Conservation (phyloP, 2,113 vertebrate genomes). For the Drymodes brunneopygia region DNA sequence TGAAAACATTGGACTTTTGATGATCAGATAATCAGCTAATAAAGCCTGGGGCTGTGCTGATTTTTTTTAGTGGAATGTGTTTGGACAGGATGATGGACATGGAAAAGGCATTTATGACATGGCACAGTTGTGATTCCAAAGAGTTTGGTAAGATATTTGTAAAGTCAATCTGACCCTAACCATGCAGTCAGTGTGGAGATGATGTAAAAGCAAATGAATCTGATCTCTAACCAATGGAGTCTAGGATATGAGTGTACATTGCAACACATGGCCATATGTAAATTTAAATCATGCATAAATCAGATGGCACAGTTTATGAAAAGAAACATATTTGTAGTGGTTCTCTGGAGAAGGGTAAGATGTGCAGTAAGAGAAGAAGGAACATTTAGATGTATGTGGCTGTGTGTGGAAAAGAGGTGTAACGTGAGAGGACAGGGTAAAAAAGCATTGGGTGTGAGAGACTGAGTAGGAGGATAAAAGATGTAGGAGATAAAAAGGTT, state of each 20-base stretch:
- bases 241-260: neutral
- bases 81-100: slow-evolving; percentile 45
- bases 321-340: neutral
- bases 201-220: neutral
- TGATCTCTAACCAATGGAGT: neutral
- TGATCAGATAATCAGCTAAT: slow-evolving; percentile 48
- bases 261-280: neutral
- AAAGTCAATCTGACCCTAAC: neutral
- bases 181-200: neutral
- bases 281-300: neutral
- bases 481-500: slow-evolving; percentile 56
- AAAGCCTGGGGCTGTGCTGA: slow-evolving; percentile 43
- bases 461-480: slow-evolving; percentile 59
- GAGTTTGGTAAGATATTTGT: slow-evolving; percentile 41
- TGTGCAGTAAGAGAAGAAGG: neutral
- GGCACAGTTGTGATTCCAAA: slow-evolving; percentile 22
- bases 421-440: slow-evolving; percentile 26
- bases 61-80: slow-evolving; percentile 48
- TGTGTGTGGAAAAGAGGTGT: neutral
- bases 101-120: slow-evolving; percentile 27
- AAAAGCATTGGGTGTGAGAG: slow-evolving; percentile 48
- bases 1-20: slow-evolving; percentile 41
- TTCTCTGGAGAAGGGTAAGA: neutral
- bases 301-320: neutral
- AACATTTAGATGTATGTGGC: neutral